These are phyloP conservation scores for Pluvianellus socialis DNA, from an alignment of 2,113 vertebrate species.

Conservation along the genomic window DNA sequence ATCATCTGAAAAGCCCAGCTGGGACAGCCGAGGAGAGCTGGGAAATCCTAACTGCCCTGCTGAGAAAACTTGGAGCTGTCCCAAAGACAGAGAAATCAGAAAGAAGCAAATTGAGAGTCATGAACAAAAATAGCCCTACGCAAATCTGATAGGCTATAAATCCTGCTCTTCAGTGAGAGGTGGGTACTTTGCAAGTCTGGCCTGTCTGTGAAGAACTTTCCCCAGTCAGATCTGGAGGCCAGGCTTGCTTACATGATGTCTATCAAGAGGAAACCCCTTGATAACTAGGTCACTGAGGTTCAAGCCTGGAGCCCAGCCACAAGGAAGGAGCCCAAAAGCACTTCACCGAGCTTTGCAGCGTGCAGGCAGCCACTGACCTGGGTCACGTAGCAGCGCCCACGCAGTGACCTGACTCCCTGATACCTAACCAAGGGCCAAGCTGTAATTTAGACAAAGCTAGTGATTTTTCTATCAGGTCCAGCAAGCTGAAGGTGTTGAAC, in stretches of 20 bases:
- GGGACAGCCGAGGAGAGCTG: not conserved
- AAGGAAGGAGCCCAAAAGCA: not conserved
- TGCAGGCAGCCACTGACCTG: not conserved
- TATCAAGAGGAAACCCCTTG: not conserved
- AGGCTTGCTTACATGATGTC: not conserved
- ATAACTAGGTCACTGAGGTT: not conserved
- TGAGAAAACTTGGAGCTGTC: not conserved
- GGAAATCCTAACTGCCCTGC: not conserved
- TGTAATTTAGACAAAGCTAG: not conserved
- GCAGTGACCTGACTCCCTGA: not conserved
- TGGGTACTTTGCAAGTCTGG: not conserved
- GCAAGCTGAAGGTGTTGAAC: not conserved
- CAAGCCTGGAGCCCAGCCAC: not conserved
- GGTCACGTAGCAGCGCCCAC: not conserved
- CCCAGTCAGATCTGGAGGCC: not conserved
- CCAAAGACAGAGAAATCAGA: not conserved
- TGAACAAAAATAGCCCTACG: not conserved
- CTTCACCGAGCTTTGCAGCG: not conserved
- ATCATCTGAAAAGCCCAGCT: not conserved
- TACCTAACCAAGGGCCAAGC: not conserved
- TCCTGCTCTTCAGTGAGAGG: not conserved
- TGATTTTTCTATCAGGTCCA: slow-evolving; percentile 12
- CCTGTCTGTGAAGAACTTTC: not conserved
- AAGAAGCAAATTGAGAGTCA: not conserved
- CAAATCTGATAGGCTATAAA: not conserved